Evolutionary conservation across 2,888 invertebrate genomes (phyloP).

Genomic region (Prosapia bicincta): DNA sequence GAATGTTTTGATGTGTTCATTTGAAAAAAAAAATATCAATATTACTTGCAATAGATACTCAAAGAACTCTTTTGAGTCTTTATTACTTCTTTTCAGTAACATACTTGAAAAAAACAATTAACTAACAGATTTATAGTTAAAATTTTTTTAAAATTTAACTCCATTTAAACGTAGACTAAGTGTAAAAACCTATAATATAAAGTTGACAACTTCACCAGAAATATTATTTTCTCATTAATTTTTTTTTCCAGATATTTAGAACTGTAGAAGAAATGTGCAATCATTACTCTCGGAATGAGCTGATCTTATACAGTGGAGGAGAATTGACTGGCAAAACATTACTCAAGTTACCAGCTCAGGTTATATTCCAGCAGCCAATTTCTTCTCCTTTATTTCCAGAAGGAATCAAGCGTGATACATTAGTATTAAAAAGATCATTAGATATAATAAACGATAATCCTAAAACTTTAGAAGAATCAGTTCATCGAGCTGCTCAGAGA

Average conservation of each 20-base stretch:
- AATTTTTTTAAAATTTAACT: no score
- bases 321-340: slow-evolving; percentile 31
- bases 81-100: no score
- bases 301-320: slow-evolving; percentile 40
- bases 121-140: no score
- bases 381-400: neutral
- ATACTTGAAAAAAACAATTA: no score
- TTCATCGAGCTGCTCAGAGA: neutral
- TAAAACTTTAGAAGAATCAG: neutral
- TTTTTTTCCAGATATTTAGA: slow-evolving; percentile 39
- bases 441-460: neutral
- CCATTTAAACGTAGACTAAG: no score
- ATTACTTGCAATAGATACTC: no score
- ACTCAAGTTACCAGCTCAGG: slow-evolving; percentile 17
- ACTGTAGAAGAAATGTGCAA: slow-evolving; percentile 40
- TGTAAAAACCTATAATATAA: no score
- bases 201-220: no score
- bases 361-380: neutral
- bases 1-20: no score
- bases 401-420: neutral
- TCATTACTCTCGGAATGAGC: slow-evolving; percentile 37
- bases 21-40: no score
- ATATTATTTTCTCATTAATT: no score
- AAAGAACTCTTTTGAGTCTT: no score
- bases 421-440: neutral